These are phyloP conservation scores for Calidris pygmaea DNA, from an alignment of 2,113 vertebrate species.

Conservation along the genomic window DNA sequence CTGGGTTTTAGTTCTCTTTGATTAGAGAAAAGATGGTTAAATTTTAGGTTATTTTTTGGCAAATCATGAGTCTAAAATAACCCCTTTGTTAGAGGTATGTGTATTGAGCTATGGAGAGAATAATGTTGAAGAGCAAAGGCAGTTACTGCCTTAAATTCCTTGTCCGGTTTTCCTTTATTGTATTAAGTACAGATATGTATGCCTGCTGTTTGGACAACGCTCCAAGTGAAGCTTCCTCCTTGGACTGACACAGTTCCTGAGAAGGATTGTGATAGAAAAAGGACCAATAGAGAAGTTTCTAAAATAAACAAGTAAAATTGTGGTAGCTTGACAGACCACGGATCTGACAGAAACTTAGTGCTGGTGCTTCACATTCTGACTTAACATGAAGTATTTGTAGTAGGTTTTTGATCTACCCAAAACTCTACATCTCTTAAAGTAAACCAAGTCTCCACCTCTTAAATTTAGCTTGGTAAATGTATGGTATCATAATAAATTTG, in stretches of 20 bases:
- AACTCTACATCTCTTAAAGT: neutral
- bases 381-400: neutral
- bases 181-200: neutral
- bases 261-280: neutral
- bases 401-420: neutral
- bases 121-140: neutral
- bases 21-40: neutral
- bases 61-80: neutral
- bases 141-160: neutral
- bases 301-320: neutral
- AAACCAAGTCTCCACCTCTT: neutral
- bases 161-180: neutral
- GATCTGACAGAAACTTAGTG: neutral
- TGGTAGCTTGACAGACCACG: neutral
- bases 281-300: neutral
- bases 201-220: neutral
- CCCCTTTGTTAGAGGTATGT: neutral
- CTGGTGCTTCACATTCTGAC: neutral
- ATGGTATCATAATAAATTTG: neutral
- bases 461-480: neutral
- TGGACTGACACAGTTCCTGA: neutral
- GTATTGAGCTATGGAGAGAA: neutral
- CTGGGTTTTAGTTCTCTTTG: neutral
- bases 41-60: neutral
- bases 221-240: neutral